Evolutionary conservation across 2,888 invertebrate genomes (phyloP).

Genomic region (Phytoseiulus persimilis): DNA sequence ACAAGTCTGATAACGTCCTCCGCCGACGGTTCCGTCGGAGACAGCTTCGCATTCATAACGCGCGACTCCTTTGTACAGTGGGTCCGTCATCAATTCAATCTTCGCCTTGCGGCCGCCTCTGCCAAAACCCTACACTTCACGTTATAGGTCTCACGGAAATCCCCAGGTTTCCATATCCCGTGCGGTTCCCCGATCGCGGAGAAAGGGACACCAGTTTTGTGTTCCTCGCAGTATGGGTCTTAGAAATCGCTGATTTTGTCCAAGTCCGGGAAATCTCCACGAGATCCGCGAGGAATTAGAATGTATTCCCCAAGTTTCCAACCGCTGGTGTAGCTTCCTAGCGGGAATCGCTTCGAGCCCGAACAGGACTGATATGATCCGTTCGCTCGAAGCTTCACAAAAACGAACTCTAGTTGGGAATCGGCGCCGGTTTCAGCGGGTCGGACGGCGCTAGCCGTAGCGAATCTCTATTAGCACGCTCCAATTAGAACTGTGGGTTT

Average conservation of each 20-base stretch:
- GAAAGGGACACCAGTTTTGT: background rate
- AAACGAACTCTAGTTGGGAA: no score
- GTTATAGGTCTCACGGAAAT: background rate
- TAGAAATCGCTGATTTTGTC: no score
- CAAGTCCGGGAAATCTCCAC: background rate
- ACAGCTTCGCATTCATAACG: background rate
- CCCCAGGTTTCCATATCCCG: background rate
- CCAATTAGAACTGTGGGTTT: no score
- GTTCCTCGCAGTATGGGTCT: no score
- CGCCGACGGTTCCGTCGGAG: background rate
- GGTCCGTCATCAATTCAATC: background rate
- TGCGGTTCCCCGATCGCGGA: background rate
- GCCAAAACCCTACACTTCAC: background rate
- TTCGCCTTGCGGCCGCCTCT: background rate
- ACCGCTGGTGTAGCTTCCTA: no score
- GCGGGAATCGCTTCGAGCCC: no score
- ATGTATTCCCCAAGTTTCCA: no score
- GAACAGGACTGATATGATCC: no score
- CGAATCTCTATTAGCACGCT: no score
- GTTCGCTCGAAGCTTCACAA: no score
- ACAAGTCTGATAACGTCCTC: background rate
- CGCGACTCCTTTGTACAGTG: background rate
- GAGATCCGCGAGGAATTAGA: background rate
- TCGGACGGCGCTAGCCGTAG: no score
- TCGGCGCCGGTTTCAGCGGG: no score